Percentiles rank a stretch among this genome's conserved stretches.
Conservation (phyloP, 2,113 vertebrate species). For the Lota lota region DNA sequence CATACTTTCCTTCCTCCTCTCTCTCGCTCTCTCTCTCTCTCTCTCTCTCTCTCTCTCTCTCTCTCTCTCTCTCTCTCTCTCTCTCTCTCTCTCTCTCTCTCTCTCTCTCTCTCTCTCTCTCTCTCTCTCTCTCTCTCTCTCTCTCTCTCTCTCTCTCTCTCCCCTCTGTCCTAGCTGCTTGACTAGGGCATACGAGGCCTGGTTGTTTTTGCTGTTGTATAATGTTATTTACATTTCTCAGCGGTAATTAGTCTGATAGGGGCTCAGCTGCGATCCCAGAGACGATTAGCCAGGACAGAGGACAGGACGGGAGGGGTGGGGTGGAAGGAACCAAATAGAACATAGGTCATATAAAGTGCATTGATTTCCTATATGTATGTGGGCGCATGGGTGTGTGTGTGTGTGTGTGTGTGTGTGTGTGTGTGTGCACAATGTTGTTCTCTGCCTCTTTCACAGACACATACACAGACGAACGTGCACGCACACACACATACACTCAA, state of each 20-base stretch:
- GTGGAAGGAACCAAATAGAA: conserved; percentile 20
- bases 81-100: no score
- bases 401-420: neutral
- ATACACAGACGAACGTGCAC: no score
- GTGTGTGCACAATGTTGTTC: neutral
- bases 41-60: no score
- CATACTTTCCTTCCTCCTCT: no score
- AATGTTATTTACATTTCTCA: conserved; percentile 83
- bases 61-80: neutral
- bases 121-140: no score
- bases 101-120: no score
- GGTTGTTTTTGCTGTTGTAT: conserved; percentile 70
- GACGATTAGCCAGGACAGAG: conserved; percentile 73
- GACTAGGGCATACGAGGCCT: conserved; percentile 63
- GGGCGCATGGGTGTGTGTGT: neutral
- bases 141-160: neutral
- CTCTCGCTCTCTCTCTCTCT: neutral
- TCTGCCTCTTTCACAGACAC: neutral
- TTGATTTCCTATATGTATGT: conserved; percentile 1
- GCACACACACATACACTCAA: no score
- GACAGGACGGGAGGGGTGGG: neutral
- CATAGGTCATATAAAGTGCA: conserved; percentile 45
- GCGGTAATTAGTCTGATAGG: conserved; percentile 84
- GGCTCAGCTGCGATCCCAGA: conserved; percentile 81
- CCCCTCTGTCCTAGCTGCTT: neutral